Conservation (phyloP, 2,113 vertebrate genomes). For the Brachypteracias leptosomus region DNA sequence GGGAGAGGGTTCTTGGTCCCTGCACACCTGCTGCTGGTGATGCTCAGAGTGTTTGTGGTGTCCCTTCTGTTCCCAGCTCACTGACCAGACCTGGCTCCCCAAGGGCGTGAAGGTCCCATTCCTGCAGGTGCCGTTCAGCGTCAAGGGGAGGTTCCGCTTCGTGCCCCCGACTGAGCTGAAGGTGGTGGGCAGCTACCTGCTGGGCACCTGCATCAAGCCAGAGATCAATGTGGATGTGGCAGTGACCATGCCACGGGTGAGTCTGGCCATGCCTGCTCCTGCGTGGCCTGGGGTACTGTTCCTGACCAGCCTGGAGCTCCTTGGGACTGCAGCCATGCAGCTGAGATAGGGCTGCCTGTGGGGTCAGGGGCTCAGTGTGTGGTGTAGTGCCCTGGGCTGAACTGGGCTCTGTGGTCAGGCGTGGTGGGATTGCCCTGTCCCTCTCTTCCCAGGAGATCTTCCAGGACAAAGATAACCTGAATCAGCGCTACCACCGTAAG, state of each 20-base stretch:
- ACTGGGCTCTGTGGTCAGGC: not conserved
- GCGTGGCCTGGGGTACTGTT: not conserved
- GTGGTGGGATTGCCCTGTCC: not conserved
- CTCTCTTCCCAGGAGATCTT: slow-evolving; percentile 79
- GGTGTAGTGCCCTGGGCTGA: fast-evolving
- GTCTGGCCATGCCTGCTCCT: not conserved
- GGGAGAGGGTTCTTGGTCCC: not conserved
- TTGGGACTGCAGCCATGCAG: not conserved
- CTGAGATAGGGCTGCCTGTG: not conserved
- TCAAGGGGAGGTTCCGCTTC: slow-evolving; percentile 89
- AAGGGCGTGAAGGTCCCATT: slow-evolving; percentile 83
- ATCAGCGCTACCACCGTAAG: slow-evolving; percentile 95
- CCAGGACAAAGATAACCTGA: slow-evolving; percentile 89
- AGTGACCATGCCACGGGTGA: slow-evolving; percentile 89
- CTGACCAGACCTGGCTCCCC: slow-evolving; percentile 86
- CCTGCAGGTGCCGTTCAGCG: slow-evolving; percentile 81
- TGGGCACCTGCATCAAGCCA: slow-evolving; percentile 89
- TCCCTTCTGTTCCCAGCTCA: slow-evolving; percentile 71
- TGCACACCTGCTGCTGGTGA: not conserved
- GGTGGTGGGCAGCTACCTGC: slow-evolving; percentile 92
- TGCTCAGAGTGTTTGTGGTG: fast-evolving
- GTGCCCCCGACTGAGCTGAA: slow-evolving; percentile 81
- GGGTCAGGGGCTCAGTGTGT: not conserved
- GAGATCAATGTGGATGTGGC: slow-evolving; percentile 86
- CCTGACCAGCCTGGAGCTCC: not conserved